Evolutionary conservation across 2,888 invertebrate genomes (phyloP).

Genomic region (Willowsia nigromaculata): DNA sequence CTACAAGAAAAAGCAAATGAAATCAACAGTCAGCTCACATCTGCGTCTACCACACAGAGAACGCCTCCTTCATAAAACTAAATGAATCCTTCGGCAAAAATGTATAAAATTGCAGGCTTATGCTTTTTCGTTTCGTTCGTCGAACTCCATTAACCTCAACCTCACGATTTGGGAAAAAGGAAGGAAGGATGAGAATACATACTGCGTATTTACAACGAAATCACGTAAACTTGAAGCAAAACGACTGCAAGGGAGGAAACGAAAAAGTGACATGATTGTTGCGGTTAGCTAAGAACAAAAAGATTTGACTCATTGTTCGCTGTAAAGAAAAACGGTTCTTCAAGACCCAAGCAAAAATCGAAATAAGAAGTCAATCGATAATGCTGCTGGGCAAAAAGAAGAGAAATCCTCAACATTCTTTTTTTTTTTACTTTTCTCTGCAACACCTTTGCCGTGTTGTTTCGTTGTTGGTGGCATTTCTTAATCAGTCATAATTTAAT

Average conservation of each 20-base stretch:
- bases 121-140: constrained; percentile 46
- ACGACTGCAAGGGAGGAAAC: background rate
- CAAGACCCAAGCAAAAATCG: background rate
- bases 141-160: constrained; percentile 65
- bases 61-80: background rate
- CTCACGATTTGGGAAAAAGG: constrained; percentile 36
- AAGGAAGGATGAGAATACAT: background rate
- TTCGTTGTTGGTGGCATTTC: constrained; percentile 9
- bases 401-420: background rate
- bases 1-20: background rate
- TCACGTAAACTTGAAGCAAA: background rate
- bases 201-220: background rate
- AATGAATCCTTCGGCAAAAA: constrained; percentile 24
- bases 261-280: constrained; percentile 2
- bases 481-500: constrained; percentile 59
- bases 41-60: background rate
- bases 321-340: background rate
- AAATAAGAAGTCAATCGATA: constrained; percentile 51
- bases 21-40: background rate
- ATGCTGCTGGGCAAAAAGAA: constrained; percentile 26
- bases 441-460: background rate
- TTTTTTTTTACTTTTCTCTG: background rate
- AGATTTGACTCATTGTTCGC: background rate
- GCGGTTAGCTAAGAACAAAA: constrained; percentile 11
- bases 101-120: background rate